These are phyloP conservation scores for Zoanthus solanderi DNA, from an alignment of 92 coral and sea anemone genomes.

Conservation along the genomic window DNA sequence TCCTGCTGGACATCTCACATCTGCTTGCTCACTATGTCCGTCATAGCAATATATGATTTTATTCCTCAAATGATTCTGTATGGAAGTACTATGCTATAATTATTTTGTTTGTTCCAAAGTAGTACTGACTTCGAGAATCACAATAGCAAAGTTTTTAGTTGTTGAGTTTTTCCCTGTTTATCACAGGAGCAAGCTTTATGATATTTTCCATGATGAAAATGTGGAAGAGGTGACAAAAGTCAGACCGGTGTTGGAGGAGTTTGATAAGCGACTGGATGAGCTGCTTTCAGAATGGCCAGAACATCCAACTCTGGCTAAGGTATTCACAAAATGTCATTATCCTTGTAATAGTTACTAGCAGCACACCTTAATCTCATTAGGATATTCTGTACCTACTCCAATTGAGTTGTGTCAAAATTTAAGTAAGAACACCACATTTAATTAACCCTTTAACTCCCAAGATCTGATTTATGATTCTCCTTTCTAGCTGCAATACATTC, in stretches of 20 bases:
- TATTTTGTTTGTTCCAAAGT: neutral
- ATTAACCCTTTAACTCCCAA: too few relatives aligned
- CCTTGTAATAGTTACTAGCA: neutral
- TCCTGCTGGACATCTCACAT: too few relatives aligned
- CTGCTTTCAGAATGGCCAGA: slow-evolving; percentile 92
- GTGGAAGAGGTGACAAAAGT: slow-evolving; percentile 83
- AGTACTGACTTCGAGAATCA: neutral
- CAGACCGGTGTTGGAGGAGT: slow-evolving; percentile 78
- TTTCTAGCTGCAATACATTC: too few relatives aligned
- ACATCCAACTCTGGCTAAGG: slow-evolving; percentile 87
- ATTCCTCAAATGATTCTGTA: too few relatives aligned
- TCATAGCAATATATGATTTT: too few relatives aligned
- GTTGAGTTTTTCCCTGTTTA: neutral
- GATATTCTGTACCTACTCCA: neutral
- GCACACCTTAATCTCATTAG: neutral
- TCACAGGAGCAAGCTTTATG: slow-evolving; percentile 63
- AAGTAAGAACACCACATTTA: too few relatives aligned
- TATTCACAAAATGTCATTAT: neutral
- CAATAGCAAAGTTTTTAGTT: neutral
- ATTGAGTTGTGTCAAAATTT: too few relatives aligned
- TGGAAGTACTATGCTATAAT: too few relatives aligned
- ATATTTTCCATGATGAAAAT: slow-evolving; percentile 88
- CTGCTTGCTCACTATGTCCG: too few relatives aligned
- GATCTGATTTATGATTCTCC: too few relatives aligned
- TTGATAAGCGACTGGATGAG: slow-evolving; percentile 73